Conservation (phyloP, 2,113 vertebrate genomes). For the Bubalus kerabau region DNA sequence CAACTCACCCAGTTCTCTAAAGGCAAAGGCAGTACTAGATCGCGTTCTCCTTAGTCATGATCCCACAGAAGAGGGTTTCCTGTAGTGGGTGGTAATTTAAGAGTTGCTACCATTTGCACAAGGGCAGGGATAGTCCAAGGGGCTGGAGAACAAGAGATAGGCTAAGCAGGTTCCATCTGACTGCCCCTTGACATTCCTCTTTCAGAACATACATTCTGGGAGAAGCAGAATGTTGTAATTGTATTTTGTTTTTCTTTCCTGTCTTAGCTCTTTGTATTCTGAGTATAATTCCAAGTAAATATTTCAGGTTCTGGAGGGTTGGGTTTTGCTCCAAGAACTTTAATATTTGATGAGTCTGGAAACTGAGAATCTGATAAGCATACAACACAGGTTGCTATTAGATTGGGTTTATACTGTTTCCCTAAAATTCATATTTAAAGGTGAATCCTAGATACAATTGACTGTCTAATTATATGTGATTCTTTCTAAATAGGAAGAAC, state of each 20-base stretch:
- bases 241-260: conserved; percentile 4
- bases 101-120: not conserved
- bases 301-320: conserved; percentile 24
- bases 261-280: not conserved
- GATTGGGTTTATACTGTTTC: not conserved
- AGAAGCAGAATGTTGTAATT: not conserved
- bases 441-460: not conserved
- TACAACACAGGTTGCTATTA: not conserved
- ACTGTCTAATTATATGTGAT: not conserved
- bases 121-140: not conserved
- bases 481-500: not conserved
- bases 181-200: not conserved
- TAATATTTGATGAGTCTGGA: conserved; percentile 53
- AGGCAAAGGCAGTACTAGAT: not conserved
- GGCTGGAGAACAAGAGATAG: not conserved
- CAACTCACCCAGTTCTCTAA: not conserved
- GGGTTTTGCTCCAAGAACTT: conserved; percentile 26
- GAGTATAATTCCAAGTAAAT: conserved; percentile 27
- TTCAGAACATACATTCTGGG: not conserved
- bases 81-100: not conserved
- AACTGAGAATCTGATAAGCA: conserved; percentile 28
- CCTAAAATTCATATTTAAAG: not conserved
- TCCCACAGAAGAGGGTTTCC: not conserved
- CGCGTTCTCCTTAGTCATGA: not conserved
- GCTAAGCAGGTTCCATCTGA: not conserved